A percentile compares a stretch with the other conserved stretches of the same genome.
Evolutionary conservation across 64 coral and sea anemone genomes (phyloP).

Genomic region (Porites lutea): DNA sequence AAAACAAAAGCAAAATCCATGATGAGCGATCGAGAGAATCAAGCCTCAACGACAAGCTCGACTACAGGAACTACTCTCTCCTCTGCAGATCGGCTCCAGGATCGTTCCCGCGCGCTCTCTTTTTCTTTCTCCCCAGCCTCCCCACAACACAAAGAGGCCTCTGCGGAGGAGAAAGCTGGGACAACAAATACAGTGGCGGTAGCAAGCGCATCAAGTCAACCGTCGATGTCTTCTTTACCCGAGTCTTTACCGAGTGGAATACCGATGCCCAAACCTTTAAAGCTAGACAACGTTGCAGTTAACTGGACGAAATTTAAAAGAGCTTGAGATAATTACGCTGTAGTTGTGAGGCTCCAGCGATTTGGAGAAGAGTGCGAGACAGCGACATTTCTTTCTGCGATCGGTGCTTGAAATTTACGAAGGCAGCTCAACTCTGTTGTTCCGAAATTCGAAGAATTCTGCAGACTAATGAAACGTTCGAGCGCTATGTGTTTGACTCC

Average conservation of each 20-base stretch:
- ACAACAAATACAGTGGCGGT: background rate
- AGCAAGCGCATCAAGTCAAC: background rate
- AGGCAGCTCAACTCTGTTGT: conserved; percentile 33
- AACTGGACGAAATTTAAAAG: conserved; percentile 27
- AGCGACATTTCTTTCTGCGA: background rate
- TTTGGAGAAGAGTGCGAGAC: conserved; percentile 29
- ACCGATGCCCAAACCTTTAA: no score
- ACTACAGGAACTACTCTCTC: no score
- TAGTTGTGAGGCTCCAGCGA: conserved; percentile 6
- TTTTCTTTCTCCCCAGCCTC: no score
- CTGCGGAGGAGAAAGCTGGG: no score
- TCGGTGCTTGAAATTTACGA: conserved; percentile 40
- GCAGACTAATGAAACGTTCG: conserved; percentile 28
- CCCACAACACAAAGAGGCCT: no score
- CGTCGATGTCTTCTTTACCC: background rate
- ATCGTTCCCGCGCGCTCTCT: no score
- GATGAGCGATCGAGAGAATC: no score
- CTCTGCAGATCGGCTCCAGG: no score
- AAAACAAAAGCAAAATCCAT: no score
- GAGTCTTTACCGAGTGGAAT: no score
- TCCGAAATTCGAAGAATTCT: conserved; percentile 23
- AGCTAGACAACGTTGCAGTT: background rate
- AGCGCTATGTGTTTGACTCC: conserved; percentile 31
- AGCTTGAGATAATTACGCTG: conserved; percentile 23
- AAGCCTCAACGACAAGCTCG: no score